Evolutionary conservation across 2,888 invertebrate species (phyloP), one percentile per base, ranked within the genome.

Genomic region (Carterocephalus palaemon): DNA sequence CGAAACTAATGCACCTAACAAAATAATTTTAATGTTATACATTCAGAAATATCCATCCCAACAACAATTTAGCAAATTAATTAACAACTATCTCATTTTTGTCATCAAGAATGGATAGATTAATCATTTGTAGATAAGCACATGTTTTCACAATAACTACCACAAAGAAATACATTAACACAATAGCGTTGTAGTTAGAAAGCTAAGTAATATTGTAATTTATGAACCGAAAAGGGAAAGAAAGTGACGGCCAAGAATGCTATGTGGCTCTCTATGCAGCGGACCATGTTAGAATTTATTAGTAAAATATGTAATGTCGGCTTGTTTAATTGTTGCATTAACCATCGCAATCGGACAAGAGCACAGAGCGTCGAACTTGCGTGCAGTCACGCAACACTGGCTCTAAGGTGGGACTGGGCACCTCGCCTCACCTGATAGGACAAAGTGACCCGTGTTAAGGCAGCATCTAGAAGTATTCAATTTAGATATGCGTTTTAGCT

Each of bases 321-420:
- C 42, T 52, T 43, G 37, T 29, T 51, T 49, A 57, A 53, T 55
- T 57, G 49, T 60, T 54, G 54, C 53, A 52, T 54, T 59, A 59
- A 53, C 52, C 42, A 49, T 41, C 49, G 54, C 54, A 58, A 58
- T 61, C 58, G 54, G 51, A 46, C 46, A 57, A 60, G 60, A 62
- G 55, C 59, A 56, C 56, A 60, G 60, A 62, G 55, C 59, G 57
- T 56, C 52, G 55, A 50, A 58, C 62, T 64, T 52, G 67, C 70
- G 66, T 70, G 67, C 52, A 60, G 70, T 65, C 73, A 74, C 70
- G 75, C 64, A 57, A 70, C 62, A 62, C 43, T 62, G 64, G 9
- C 31, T 45, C 9, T 12, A 32, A 28, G 32, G 46, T 26, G 31
- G 55, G 47, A 50, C 31, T 24, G 24, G 16, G 16, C n/a, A n/a